A percentile compares a stretch with the other conserved stretches of the same genome.
These are phyloP conservation scores for Protophormia terraenovae DNA, from an alignment of 2,888 invertebrate genomes.

Conservation along the genomic window DNA sequence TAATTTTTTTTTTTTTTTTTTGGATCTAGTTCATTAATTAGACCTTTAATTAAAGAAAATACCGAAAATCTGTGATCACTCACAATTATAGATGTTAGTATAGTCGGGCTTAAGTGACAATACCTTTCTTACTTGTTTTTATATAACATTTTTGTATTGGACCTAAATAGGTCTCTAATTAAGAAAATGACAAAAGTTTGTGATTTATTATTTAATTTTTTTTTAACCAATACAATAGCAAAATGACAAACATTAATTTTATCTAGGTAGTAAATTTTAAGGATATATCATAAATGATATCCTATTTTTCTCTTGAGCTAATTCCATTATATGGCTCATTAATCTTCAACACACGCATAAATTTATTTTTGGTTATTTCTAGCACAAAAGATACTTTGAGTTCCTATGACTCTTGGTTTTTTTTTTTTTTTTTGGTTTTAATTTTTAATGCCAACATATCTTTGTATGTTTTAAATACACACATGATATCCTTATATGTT, in stretches of 20 bases:
- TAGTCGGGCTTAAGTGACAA: too few species aligned
- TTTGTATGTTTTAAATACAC: too few species aligned
- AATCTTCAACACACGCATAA: constrained; percentile 1
- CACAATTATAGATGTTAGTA: too few species aligned
- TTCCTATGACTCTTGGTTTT: neutral
- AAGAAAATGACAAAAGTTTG: too few species aligned
- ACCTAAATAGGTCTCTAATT: too few species aligned
- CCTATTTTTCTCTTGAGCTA: neutral
- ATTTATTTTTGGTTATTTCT: neutral
- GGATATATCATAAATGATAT: neutral
- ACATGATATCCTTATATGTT: neutral
- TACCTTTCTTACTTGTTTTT: too few species aligned
- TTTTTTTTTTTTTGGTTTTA: neutral
- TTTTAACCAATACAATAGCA: neutral
- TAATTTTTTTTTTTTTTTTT: too few species aligned
- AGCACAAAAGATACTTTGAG: neutral
- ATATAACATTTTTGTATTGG: too few species aligned
- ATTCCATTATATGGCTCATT: neutral
- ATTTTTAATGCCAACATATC: constrained; percentile 1
- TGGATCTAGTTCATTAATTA: too few species aligned
- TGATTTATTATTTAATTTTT: too few species aligned
- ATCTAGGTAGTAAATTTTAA: neutral
- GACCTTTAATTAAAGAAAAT: too few species aligned
- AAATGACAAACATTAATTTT: neutral
- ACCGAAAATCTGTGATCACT: too few species aligned